These are phyloP conservation scores for Hepsetus odoe DNA, from an alignment of 2,113 vertebrate genomes.

Conservation along the genomic window DNA sequence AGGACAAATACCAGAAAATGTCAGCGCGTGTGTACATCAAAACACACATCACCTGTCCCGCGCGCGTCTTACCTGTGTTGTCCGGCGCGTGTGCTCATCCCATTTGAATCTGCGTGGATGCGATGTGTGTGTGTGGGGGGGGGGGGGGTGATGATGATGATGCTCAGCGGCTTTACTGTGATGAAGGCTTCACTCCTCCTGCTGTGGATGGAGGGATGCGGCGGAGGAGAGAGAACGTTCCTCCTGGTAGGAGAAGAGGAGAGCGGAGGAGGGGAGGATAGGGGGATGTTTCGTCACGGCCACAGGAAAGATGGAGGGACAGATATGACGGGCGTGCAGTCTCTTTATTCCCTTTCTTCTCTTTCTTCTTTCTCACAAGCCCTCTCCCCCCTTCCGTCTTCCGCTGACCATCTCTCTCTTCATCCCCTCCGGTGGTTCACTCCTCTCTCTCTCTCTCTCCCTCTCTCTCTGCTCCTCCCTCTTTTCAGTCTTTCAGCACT, in stretches of 20 bases:
- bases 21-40: too few relatives aligned
- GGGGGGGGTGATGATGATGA: background rate
- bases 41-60: too few relatives aligned
- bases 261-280: conserved; percentile 20
- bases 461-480: conserved; percentile 6
- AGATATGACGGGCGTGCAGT: too few relatives aligned
- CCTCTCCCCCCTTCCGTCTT: conserved; percentile 28
- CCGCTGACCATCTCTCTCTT: conserved; percentile 53
- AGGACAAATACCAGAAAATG: too few relatives aligned
- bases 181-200: conserved; percentile 6
- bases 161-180: background rate
- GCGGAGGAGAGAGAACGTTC: background rate
- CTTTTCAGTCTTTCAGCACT: background rate
- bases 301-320: background rate
- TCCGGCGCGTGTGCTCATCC: too few relatives aligned
- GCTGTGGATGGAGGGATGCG: conserved; percentile 13
- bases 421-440: conserved; percentile 11
- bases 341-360: background rate
- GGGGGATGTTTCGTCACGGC: conserved; percentile 19
- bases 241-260: background rate
- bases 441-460: conserved; percentile 3
- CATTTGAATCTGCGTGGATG: too few relatives aligned
- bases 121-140: too few relatives aligned
- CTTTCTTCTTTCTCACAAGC: background rate
- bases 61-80: too few relatives aligned